Conservation (phyloP, 2,113 vertebrate genomes). For the Suricata suricatta region DNA sequence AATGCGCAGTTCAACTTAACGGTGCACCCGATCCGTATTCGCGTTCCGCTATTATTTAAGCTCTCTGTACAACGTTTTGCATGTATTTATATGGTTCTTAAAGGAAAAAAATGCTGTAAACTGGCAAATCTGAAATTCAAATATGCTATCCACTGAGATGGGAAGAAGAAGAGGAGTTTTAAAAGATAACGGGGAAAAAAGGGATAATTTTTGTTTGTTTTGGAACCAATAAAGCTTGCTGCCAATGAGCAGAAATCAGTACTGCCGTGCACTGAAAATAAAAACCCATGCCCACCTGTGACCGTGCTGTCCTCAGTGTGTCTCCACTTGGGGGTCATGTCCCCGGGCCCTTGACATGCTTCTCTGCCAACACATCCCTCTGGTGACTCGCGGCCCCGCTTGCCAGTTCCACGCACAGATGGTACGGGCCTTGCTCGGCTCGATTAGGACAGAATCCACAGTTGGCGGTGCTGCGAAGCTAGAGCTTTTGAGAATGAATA, state of each 20-base stretch:
- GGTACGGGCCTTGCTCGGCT: not conserved
- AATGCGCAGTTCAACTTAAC: conserved; percentile 82
- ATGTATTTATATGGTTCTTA: conserved; percentile 89
- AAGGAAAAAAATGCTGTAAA: conserved; percentile 66
- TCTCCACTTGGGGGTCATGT: conserved; percentile 42
- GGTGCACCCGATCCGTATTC: conserved; percentile 84
- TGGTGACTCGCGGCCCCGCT: fast-evolving
- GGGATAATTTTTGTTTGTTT: conserved; percentile 38
- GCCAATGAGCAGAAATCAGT: conserved; percentile 82
- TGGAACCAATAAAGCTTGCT: conserved; percentile 84
- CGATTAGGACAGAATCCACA: not conserved
- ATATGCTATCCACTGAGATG: conserved; percentile 60
- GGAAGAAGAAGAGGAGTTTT: conserved; percentile 69
- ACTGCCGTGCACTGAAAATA: conserved; percentile 82
- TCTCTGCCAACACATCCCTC: not conserved
- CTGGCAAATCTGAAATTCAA: conserved; percentile 75
- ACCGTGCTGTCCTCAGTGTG: conserved; percentile 63
- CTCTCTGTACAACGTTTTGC: conserved; percentile 88
- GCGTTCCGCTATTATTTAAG: conserved; percentile 88
- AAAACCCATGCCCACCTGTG: conserved; percentile 80
- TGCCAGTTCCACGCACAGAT: not conserved
- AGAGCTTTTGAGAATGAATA: not conserved
- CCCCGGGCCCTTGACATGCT: fast-evolving
- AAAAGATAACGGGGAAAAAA: conserved; percentile 21
- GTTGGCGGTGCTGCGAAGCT: not conserved